phyloP scores from a whole-genome alignment of 2,113 vertebrate species.

The Aldabrachelys gigantea region DNA sequence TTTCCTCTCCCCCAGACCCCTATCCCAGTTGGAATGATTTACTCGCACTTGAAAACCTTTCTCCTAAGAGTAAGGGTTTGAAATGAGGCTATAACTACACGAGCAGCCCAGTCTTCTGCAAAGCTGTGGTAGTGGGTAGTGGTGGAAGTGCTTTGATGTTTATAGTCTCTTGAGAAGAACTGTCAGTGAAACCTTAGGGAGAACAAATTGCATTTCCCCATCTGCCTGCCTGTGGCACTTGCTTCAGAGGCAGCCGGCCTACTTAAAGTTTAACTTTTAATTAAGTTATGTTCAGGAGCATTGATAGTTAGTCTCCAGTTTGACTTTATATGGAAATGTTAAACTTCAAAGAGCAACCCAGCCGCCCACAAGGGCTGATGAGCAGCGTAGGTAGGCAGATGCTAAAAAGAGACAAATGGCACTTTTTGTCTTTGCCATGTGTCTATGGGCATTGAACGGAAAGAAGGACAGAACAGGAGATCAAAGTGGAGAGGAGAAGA shows the following conservation, averaged over 20 bases:
- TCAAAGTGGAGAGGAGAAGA: background rate
- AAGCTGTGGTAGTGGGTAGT: background rate
- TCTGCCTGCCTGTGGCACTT: constrained; percentile 34
- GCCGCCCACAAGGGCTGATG: background rate
- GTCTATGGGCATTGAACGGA: background rate
- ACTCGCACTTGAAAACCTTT: constrained; percentile 27
- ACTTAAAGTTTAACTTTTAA: constrained; percentile 62
- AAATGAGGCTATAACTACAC: constrained; percentile 10
- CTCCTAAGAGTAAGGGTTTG: constrained; percentile 22
- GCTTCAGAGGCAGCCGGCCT: constrained; percentile 30
- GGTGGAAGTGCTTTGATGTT: constrained; percentile 60
- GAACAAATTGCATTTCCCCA: constrained; percentile 17
- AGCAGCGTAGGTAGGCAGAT: background rate
- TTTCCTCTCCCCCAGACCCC: background rate
- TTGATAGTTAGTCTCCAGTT: constrained; percentile 20
- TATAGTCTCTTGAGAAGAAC: constrained; percentile 31
- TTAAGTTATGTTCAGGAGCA: constrained; percentile 35
- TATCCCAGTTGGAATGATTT: background rate
- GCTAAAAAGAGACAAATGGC: background rate
- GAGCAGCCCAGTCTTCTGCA: constrained; percentile 29
- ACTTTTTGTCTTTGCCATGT: background rate
- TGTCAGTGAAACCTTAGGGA: background rate
- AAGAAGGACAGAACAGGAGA: background rate
- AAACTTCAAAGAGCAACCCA: constrained; percentile 39
- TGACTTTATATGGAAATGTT: constrained; percentile 29